phyloP scores from a whole-genome alignment of 2,888 invertebrate genomes.

The Argyresthia albistria region DNA sequence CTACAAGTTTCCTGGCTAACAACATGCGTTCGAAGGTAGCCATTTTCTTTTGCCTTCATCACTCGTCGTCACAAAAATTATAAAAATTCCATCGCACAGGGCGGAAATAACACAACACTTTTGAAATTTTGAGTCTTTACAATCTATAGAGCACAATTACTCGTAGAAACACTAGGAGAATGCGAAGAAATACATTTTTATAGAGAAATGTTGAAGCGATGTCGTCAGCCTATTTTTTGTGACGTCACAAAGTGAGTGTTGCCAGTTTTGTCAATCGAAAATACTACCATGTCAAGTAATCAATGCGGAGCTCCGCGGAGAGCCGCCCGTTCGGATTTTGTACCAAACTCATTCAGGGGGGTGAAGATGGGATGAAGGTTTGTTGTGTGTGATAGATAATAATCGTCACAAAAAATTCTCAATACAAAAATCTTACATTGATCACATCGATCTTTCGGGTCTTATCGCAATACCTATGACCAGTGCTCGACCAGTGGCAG shows the following conservation, averaged over 20 bases:
- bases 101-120: slow-evolving; percentile 47
- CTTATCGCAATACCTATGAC: no score
- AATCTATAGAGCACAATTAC: slow-evolving; percentile 40
- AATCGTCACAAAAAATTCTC: no score
- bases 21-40: slow-evolving; percentile 64
- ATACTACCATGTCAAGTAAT: slow-evolving; percentile 16
- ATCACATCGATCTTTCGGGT: no score
- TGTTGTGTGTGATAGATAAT: no score
- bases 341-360: no score
- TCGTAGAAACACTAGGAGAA: slow-evolving; percentile 44
- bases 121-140: slow-evolving; percentile 37
- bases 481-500: no score
- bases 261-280: slow-evolving; percentile 17
- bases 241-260: slow-evolving; percentile 62
- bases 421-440: no score
- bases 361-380: no score
- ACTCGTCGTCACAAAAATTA: slow-evolving; percentile 56
- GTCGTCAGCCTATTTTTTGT: slow-evolving; percentile 38
- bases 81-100: slow-evolving; percentile 46
- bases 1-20: slow-evolving; percentile 48
- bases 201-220: slow-evolving; percentile 42
- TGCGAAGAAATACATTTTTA: slow-evolving; percentile 49
- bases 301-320: not conserved
- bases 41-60: slow-evolving; percentile 65
- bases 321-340: not conserved